A percentile compares a stretch with the other conserved stretches of the same genome.
These are phyloP conservation scores for Passerina amoena DNA, from an alignment of 2,113 vertebrate species.

Conservation along the genomic window DNA sequence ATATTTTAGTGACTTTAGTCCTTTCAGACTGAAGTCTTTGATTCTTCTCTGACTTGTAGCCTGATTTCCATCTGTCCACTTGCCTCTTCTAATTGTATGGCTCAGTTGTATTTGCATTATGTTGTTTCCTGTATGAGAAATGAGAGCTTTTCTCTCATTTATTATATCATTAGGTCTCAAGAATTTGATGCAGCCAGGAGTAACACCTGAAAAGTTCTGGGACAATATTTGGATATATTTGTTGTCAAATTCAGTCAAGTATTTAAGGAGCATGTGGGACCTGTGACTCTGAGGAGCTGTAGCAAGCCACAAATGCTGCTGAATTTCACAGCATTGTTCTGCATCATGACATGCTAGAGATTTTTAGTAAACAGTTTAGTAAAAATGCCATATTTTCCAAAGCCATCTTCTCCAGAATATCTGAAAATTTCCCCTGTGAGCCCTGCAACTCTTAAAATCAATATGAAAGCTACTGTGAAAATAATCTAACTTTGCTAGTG, in stretches of 20 bases:
- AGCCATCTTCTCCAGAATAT: background rate
- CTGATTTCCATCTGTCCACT: background rate
- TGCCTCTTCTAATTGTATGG: background rate
- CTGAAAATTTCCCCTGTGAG: background rate
- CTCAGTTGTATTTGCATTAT: background rate
- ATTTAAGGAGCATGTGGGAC: background rate
- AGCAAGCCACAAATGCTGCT: background rate
- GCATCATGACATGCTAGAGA: background rate
- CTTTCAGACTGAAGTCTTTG: background rate
- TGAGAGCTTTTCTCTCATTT: background rate
- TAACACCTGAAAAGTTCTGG: background rate
- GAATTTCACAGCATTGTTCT: background rate
- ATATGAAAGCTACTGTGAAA: background rate
- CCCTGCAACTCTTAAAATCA: background rate
- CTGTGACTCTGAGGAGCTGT: background rate
- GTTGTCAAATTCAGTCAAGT: background rate
- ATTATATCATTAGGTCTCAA: background rate
- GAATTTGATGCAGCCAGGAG: background rate
- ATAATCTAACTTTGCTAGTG: background rate
- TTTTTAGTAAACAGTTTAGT: background rate
- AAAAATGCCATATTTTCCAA: background rate
- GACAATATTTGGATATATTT: background rate
- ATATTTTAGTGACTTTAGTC: background rate
- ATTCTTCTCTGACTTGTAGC: background rate
- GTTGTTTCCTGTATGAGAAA: background rate